Evolutionary conservation across 64 coral and sea anemone genomes (phyloP), one percentile per base, ranked within the genome.

Genomic region (Astreopora myriophthalma): DNA sequence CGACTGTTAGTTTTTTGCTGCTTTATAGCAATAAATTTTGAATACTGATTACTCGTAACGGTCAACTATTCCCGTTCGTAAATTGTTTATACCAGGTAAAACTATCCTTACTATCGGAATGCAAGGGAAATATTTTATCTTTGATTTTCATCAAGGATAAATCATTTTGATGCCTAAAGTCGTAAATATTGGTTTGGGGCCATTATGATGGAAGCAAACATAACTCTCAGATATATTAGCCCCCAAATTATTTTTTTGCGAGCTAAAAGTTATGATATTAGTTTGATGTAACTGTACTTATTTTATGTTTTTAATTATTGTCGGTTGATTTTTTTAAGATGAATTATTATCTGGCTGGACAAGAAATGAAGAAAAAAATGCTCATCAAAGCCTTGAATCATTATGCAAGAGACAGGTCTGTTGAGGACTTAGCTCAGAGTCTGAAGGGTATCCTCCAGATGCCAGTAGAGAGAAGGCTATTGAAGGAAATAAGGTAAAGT

Each of bases 281-380:
- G 26, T 57, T 57, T 12, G 3, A 57, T 20, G 3, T 20, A 16
- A 57, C 16, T 25, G 22, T 2, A 64, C 5, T 3, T 25, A 64
- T 23, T n/a, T 7, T 26, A 13, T 57, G 3, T 25, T 24, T 64
- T 64, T 70, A 28, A 66, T n/a, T 19, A 34, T 77, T 78, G 26
- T 22, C 8, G 39, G 5, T 75, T 24, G 69, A 85, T 31, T 75
- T 92, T 85, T 69, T 58, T 26, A 44, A 98, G 97, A 99, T 99
- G 97, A 99, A 99, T 69, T 99, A 99, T 58, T 95, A 93, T 38
- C 75, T 99, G 27, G 93, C 94, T 75, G 94, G 87, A 38, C 81
- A 99, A 20, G 93, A 99, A 68, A 84, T 29, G 23, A 95, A 88
- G 38, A 95, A 95, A 68, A 85, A 74, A 14, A 65, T 91, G 46